phyloP scores from a whole-genome alignment of 2,113 vertebrate genomes.

The Ceuthmochares aereus region DNA sequence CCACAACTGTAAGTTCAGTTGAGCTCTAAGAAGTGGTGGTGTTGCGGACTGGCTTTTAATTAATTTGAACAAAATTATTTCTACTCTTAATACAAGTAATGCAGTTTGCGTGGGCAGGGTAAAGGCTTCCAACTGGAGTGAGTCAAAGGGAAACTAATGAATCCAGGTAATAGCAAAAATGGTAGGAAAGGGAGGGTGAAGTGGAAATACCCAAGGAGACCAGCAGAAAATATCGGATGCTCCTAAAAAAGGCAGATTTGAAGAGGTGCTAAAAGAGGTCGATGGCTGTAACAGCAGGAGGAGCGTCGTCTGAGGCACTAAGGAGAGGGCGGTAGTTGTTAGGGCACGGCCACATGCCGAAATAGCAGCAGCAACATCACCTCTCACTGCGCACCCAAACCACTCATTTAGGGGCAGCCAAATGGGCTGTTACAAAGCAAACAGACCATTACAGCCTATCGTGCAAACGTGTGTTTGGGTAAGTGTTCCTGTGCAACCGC shows the following conservation, averaged over 20 bases:
- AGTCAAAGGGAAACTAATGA: background rate
- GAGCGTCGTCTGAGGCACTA: background rate
- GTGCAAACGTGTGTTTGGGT: conserved; percentile 6
- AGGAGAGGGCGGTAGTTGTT: background rate
- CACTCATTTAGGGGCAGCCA: background rate
- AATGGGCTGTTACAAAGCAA: conserved; percentile 18
- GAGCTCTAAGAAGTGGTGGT: background rate
- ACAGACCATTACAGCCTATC: background rate
- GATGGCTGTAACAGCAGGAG: background rate
- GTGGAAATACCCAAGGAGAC: background rate
- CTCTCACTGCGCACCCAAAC: background rate
- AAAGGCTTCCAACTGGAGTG: background rate
- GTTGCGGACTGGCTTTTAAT: background rate
- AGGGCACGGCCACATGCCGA: background rate
- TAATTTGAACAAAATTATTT: background rate
- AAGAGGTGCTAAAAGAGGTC: background rate
- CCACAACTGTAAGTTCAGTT: background rate
- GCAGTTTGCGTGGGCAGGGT: background rate
- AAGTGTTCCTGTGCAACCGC: background rate
- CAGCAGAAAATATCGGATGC: background rate
- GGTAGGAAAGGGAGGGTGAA: background rate
- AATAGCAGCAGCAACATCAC: background rate
- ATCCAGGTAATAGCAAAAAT: background rate
- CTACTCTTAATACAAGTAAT: background rate
- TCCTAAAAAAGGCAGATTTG: background rate